Percentiles rank a stretch among this genome's conserved stretches.
These are phyloP conservation scores for Ageneiosus marmoratus DNA, from an alignment of 2,113 vertebrate genomes.

Conservation along the genomic window DNA sequence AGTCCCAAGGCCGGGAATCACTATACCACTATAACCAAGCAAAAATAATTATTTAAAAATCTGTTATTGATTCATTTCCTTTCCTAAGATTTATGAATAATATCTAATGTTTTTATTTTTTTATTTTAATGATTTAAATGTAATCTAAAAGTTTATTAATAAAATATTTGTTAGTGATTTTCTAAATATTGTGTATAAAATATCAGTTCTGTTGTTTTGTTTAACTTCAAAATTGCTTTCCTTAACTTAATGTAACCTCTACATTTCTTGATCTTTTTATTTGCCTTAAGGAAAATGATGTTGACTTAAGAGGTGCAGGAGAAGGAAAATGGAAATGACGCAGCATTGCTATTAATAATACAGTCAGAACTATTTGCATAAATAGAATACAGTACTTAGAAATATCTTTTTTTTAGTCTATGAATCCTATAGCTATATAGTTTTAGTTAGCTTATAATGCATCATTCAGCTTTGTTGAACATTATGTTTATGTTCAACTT, in stretches of 20 bases:
- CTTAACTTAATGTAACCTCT: background rate
- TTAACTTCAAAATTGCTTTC: background rate
- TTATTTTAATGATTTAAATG: background rate
- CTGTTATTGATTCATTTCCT: background rate
- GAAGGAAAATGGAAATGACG: background rate
- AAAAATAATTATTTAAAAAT: background rate
- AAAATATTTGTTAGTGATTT: background rate
- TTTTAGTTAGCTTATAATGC: too few relatives aligned
- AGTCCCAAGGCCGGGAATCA: background rate
- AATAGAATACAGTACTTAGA: too few relatives aligned
- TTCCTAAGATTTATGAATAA: background rate
- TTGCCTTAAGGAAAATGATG: background rate
- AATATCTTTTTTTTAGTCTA: too few relatives aligned
- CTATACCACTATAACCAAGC: background rate
- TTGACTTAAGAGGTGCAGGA: background rate
- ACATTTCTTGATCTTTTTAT: background rate
- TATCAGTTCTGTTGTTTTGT: background rate
- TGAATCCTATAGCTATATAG: too few relatives aligned
- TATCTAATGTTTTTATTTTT: background rate
- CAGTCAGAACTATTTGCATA: too few relatives aligned
- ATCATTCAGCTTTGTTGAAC: too few relatives aligned
- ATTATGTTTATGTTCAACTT: too few relatives aligned
- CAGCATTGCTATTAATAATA: too few relatives aligned
- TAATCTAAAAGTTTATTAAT: too few relatives aligned
- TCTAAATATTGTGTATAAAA: background rate